Conservation (phyloP, 2,113 vertebrate genomes). For the Hemicordylus capensis region DNA sequence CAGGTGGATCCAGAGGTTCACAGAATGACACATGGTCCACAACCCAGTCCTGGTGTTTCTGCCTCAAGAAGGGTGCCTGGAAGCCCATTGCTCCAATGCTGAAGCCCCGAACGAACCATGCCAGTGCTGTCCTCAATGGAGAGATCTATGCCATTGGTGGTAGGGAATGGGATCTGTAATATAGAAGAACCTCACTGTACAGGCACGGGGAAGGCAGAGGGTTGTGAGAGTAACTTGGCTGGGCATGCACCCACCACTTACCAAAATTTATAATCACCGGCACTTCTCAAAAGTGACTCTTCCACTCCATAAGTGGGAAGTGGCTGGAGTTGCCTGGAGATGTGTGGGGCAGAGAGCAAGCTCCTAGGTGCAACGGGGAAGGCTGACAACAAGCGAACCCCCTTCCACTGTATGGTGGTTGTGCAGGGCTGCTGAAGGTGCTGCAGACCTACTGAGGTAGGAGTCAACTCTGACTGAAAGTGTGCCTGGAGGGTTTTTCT, state of each 20-base stretch:
- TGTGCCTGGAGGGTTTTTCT: too few species aligned
- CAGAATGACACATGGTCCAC: slow-evolving; percentile 94
- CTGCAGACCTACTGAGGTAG: neutral
- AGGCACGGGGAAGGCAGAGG: neutral
- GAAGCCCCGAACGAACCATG: slow-evolving; percentile 92
- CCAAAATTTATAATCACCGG: neutral
- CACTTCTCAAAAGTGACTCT: neutral
- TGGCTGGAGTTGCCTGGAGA: neutral
- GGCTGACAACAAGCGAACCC: neutral
- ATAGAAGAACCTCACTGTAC: neutral
- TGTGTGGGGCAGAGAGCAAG: neutral
- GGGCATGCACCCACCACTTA: neutral
- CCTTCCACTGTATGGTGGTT: neutral
- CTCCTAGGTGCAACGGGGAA: neutral
- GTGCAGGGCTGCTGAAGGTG: neutral
- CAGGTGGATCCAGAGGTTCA: slow-evolving; percentile 92
- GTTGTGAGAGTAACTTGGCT: neutral
- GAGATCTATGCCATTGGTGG: slow-evolving; percentile 97
- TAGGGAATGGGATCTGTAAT: slow-evolving; percentile 53
- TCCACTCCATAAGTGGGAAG: neutral
- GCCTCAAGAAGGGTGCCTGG: slow-evolving; percentile 85
- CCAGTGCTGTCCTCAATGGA: slow-evolving; percentile 86
- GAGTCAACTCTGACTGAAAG: too few species aligned
- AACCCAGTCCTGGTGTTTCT: slow-evolving; percentile 93
- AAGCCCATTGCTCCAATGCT: slow-evolving; percentile 89